Base-by-base conservation (phyloP, 2,797 vertebrate genomes). In the Sus cebifrons region DNA sequence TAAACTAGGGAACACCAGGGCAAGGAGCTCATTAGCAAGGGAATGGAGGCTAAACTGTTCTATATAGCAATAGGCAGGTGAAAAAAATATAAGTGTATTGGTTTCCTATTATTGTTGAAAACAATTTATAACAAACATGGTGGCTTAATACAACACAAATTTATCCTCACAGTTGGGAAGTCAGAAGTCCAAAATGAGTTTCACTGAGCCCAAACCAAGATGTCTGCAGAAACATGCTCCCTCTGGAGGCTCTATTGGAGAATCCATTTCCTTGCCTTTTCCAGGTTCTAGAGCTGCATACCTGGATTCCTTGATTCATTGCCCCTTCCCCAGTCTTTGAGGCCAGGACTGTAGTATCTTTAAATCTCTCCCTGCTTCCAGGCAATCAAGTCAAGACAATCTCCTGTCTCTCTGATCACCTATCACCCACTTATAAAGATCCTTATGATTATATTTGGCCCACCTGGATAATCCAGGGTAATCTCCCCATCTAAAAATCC, bases 141-240 rank as follows among this genome's bases (percentile, higher is more conserved):
- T 60, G 36, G 20, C 32, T 83, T 83, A 52, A 82, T 91, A 86
- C 17, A 78, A 9, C 20, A 44, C 5, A 82, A 62, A 27, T 62
- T 36, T 82, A 86, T 82, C 81, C 7, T 87, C 44, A 88, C 8
- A 77, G 17, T 73, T 83, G 58, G 44, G 65, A 79, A 70, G 18
- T 81, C 32, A 54, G 27, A 70, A 75, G 27, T 86, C 3, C 40
- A 44, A 74, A 88, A 49, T 8, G 52, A 32, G 2, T 56, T 89
- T 91, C n/a, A 32, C 17, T 71, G 65, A 25, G 29, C 25, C 49
- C 10, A n/a, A 74, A 65, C 23, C 18, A 62, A 18, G 18, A 13
- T 40, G 17, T 36, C 15, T 11, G 0, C 10, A 54, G 60, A 75
- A 58, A 0, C 3, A 2, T 5, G 52, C 12, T 52, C 0, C 9